phyloP scores from a whole-genome alignment of 2,797 vertebrate species.

The Cephalopachus bancanus region DNA sequence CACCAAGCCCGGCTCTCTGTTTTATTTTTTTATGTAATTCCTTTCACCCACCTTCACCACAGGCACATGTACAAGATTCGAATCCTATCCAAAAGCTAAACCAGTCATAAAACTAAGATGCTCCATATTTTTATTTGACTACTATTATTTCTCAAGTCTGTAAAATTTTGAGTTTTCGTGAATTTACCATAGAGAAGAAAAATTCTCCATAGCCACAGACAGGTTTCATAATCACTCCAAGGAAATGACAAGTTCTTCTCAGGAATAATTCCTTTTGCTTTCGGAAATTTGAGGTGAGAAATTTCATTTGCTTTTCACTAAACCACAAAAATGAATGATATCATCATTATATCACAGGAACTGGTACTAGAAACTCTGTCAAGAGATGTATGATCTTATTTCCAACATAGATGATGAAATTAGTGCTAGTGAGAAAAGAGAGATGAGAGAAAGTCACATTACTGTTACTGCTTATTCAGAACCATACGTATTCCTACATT shows the following conservation, averaged over 20 bases:
- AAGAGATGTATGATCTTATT: constrained; percentile 19
- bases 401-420: constrained; percentile 18
- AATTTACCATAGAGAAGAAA: constrained; percentile 77
- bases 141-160: constrained; percentile 75
- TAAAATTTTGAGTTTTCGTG: constrained; percentile 75
- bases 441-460: not conserved
- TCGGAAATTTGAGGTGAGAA: constrained; percentile 81
- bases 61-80: not conserved
- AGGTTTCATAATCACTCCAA: constrained; percentile 81
- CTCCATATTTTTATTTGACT: constrained; percentile 27
- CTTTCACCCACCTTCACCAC: not conserved
- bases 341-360: constrained; percentile 60
- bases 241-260: constrained; percentile 81
- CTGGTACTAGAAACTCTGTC: not conserved
- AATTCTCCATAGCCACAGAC: constrained; percentile 76
- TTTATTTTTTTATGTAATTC: not conserved
- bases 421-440: not conserved
- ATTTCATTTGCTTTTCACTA: constrained; percentile 74
- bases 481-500: not conserved
- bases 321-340: constrained; percentile 74
- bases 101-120: constrained; percentile 7
- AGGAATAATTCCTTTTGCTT: constrained; percentile 78
- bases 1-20: no score
- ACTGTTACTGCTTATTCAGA: not conserved
- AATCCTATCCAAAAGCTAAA: constrained; percentile 46